Base-by-base conservation (phyloP, 2,113 vertebrate genomes). In the Eupsittula cactorum region DNA sequence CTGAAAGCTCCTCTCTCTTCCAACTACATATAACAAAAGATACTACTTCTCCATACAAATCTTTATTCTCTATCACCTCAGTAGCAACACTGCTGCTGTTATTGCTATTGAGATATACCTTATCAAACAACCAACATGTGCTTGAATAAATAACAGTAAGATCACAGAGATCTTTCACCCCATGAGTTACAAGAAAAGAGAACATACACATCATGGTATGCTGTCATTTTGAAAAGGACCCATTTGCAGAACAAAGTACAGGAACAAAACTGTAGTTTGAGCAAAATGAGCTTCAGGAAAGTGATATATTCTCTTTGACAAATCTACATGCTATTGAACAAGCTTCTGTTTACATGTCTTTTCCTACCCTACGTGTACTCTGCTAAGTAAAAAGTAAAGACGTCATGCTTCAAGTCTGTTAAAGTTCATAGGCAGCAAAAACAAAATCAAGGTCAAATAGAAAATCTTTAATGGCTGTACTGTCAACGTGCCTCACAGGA, bases 401-500 rank as follows among this genome's bases (percentile, higher is more conserved):
- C 57, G 73, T 59, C 94, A 85, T 4, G 77, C 89, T 75, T 82
- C n/a, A 82, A 94, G 92, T 94, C 95, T 91, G 95, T 53, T 95
- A 95, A 97, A 97, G 94, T 97, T 97, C 92, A 89, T 87, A 86
- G 3, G 6, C 49, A 16, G 74, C 18, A 1, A 95, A 96, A 96
- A 68, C 93, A 96, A 91, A 96, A 96, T 88, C 94, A 97, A 95
- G 96, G 96, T 96, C 91, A 92, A 82, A 94, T 6, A 93, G 94
- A 86, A 96, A 89, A 96, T 87, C 80, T 95, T 88, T 76, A 86
- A 79, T 93, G 97, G 82, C 86, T 59, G 69, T 46, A n/a, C 65
- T 62, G 88, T 68, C 88, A 88, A 11, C 7, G 21, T 46, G 63
- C 80, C 76, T 86, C 19, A 4, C 85, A 96, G 78, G 80, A 50